Evolutionary conservation across 30 jellyfish, hydroid and myxozoan genomes (phyloP), one percentile per base, ranked within the genome.

Genomic region (Rhopilema esculentum): DNA sequence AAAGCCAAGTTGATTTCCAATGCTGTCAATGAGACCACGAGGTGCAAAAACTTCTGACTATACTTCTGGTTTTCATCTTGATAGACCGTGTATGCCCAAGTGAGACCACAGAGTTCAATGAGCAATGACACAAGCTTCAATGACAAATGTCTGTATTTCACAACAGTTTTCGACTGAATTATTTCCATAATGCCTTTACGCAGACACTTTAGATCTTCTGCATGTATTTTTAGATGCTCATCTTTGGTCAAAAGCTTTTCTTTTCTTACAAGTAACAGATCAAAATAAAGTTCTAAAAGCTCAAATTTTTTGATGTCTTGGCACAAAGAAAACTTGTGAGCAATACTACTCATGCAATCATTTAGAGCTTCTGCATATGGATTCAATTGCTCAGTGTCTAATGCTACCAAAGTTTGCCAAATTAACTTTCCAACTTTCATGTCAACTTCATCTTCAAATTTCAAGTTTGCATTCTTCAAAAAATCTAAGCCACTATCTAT

Each of bases 151-250:
- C 79, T 83, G 72, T 66, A 66, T 23, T 83, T 75, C 74, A 68
- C 66, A 20, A 68, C 74, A 24, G 72, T 75, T 19, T 69, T 70
- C 31, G 92, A 83, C 79, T 83, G 85, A 27, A 70, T 28, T 17
- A 83, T 62, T 19, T 83, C 92, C 28, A 66, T 48, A 18, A 81
- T 23, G 24, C 91, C 91, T 40, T 24, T 66, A 15, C 83, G 84
- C 31, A 81, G 72, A 16, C 28, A n/a, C 85, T 40, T 49, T 16
- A 74, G 69, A 15, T 40, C 28, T 26, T 33, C 31, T 49, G 27
- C 30, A 50, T 20, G 50, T n/a, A 49, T 1, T 48, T 4, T 19
- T 0, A 6, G 29, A 23, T n/a, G 16, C 19, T 23, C n/a, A 66
- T 66, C 65, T 9, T 22, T 6, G 20, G 66, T 16, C 49, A 79